A percentile compares a stretch with the other conserved stretches of the same genome.
Evolutionary conservation across 2,113 vertebrate genomes (phyloP).

Genomic region (Salvelinus alpinus): DNA sequence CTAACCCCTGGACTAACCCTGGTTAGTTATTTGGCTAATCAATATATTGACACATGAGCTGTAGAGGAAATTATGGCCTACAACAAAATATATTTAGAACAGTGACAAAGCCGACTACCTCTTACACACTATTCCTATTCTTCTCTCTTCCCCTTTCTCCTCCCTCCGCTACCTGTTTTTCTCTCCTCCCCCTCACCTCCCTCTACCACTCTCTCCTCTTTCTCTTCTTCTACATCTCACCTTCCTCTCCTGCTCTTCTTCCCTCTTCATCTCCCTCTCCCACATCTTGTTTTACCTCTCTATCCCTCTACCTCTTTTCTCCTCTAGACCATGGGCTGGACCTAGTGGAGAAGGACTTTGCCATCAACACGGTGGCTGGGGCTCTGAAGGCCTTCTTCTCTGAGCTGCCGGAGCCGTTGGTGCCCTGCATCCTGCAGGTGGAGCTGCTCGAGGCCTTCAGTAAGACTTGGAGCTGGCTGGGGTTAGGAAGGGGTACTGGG

Average conservation of each 20-base stretch:
- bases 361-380: constrained; percentile 92
- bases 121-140: constrained; percentile 22
- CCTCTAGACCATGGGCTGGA: constrained; percentile 87
- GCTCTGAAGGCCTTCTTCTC: constrained; percentile 97
- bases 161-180: background rate
- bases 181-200: constrained; percentile 2
- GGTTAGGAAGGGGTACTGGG: constrained; percentile 23
- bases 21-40: constrained; percentile 48
- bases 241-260: background rate
- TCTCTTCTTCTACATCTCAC: background rate
- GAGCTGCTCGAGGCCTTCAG: constrained; percentile 87
- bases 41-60: constrained; percentile 39
- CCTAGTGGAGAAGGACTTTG: constrained; percentile 93
- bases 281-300: constrained; percentile 2
- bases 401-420: constrained; percentile 90
- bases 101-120: constrained; percentile 6
- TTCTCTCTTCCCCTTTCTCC: background rate
- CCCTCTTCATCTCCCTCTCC: constrained; percentile 15
- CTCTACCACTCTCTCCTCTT: constrained; percentile 7
- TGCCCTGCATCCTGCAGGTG: constrained; percentile 88
- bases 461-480: constrained; percentile 75
- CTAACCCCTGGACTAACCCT: background rate
- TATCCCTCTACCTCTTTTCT: background rate
- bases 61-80: constrained; percentile 34
- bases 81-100: constrained; percentile 28